Conservation (phyloP, 2,113 vertebrate genomes). For the Brachypteracias leptosomus region DNA sequence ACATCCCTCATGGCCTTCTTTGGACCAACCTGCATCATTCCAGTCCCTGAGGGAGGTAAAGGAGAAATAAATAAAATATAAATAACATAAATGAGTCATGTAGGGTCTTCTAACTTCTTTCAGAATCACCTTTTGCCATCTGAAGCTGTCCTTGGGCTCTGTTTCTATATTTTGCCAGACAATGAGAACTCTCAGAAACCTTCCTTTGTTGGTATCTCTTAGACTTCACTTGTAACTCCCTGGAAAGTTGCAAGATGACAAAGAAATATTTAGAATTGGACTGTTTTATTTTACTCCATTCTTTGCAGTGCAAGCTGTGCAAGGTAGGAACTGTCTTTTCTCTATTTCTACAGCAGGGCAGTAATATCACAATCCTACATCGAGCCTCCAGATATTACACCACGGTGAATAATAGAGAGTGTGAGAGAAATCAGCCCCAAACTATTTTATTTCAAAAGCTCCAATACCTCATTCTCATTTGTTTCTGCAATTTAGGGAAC, state of each 20-base stretch:
- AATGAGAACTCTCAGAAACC: background rate
- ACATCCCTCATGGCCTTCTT: background rate
- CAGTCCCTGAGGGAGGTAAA: background rate
- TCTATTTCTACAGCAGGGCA: background rate
- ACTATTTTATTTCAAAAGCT: background rate
- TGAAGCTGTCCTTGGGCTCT: background rate
- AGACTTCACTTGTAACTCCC: background rate
- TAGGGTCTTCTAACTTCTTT: background rate
- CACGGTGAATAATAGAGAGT: background rate
- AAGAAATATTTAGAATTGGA: background rate
- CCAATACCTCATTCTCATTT: background rate
- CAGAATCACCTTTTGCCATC: background rate
- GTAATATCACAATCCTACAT: background rate
- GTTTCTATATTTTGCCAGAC: background rate
- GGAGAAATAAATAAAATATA: background rate
- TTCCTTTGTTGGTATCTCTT: background rate
- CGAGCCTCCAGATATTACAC: background rate
- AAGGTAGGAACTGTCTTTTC: background rate
- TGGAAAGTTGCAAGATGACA: background rate
- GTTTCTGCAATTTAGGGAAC: constrained; percentile 26
- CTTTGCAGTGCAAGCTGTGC: background rate
- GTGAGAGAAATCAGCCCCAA: background rate
- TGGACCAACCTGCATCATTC: background rate
- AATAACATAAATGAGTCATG: background rate
- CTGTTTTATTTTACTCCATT: background rate